These are phyloP conservation scores for Bembecia ichneumoniformis DNA, from an alignment of 2,888 invertebrate species.

Conservation along the genomic window DNA sequence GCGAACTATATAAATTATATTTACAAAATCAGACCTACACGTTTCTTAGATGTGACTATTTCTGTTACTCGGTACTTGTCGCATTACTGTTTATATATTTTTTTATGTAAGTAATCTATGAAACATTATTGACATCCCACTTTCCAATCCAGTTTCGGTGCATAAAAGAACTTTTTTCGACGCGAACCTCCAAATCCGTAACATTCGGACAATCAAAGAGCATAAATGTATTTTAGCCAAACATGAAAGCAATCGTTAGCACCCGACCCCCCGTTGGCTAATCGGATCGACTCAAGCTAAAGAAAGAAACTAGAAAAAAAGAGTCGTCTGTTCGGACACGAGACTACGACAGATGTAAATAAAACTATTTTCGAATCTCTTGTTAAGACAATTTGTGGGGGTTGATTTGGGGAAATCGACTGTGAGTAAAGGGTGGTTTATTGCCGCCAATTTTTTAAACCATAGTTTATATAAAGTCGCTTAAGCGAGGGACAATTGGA, in stretches of 20 bases:
- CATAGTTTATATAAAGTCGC: no score
- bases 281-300: constrained; percentile 53
- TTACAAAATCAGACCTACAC: no score
- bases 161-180: constrained; percentile 36
- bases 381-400: constrained; percentile 40
- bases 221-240: constrained; percentile 41
- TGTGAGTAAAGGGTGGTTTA: constrained; percentile 27
- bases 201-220: constrained; percentile 60
- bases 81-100: constrained; percentile 5
- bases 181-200: constrained; percentile 54
- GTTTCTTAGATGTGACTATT: no score
- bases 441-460: constrained; percentile 5
- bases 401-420: constrained; percentile 33
- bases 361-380: constrained; percentile 43
- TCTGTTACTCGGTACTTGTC: no score
- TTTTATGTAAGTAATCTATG: constrained; percentile 24
- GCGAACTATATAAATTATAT: no score
- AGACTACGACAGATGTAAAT: constrained; percentile 60
- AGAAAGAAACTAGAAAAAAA: constrained; percentile 25
- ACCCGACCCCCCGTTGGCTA: constrained; percentile 56
- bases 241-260: constrained; percentile 53
- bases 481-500: no score
- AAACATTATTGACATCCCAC: constrained; percentile 21
- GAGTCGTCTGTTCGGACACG: constrained; percentile 50
- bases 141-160: constrained; percentile 32